Evolutionary conservation across 2,888 invertebrate species (phyloP).

Genomic region (Gibbula magus): DNA sequence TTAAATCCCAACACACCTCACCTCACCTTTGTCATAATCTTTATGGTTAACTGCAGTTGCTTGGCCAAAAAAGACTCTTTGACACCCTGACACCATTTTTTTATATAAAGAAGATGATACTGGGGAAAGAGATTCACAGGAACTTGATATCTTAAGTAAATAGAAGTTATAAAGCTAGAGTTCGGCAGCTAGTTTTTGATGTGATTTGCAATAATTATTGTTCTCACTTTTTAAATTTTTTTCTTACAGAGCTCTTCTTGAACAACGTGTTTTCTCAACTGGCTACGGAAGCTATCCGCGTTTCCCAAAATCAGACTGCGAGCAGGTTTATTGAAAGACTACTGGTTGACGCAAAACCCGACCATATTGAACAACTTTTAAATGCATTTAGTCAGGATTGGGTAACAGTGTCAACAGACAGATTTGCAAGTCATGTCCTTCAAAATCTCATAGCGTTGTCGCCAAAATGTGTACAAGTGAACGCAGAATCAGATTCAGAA

Average conservation of each 20-base stretch:
- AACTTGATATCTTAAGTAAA: no score
- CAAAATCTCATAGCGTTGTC: constrained; percentile 48
- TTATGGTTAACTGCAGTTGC: no score
- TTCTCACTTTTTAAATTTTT: no score
- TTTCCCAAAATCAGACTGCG: constrained; percentile 67
- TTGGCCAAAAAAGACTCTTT: no score
- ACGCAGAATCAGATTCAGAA: constrained; percentile 26
- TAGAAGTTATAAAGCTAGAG: no score
- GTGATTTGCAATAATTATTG: no score
- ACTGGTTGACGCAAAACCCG: constrained; percentile 48
- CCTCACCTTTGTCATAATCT: no score
- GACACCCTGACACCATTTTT: no score
- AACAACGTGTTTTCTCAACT: constrained; percentile 68
- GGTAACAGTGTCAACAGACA: constrained; percentile 56
- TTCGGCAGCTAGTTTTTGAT: no score
- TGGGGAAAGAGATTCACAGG: no score
- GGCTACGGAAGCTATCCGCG: constrained; percentile 60
- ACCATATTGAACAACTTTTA: constrained; percentile 56
- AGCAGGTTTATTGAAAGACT: constrained; percentile 67
- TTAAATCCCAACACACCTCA: no score
- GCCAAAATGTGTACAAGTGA: constrained; percentile 10
- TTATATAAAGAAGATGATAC: no score
- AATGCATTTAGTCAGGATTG: constrained; percentile 51
- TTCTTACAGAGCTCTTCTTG: constrained; percentile 66
- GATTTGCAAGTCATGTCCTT: constrained; percentile 70